Percentiles rank a stretch among this genome's conserved stretches.
Evolutionary conservation across 2,888 invertebrate genomes (phyloP).

Genomic region (Ryuthela nishihirai): DNA sequence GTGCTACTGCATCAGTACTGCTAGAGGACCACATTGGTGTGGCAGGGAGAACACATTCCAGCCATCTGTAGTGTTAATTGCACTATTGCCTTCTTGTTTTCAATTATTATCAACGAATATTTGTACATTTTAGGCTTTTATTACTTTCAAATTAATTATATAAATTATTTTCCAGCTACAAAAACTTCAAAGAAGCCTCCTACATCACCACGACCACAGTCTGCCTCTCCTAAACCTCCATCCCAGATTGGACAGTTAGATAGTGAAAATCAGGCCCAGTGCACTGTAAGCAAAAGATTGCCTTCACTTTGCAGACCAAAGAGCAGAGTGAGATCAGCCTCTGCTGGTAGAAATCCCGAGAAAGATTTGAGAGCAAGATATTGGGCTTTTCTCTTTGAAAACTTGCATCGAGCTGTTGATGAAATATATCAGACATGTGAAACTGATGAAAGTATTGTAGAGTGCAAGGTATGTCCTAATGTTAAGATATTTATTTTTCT

Average conservation of each 20-base stretch:
- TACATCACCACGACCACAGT: slow-evolving; percentile 33
- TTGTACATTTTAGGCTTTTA: background rate
- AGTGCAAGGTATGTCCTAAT: slow-evolving; percentile 65
- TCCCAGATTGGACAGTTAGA: slow-evolving; percentile 1
- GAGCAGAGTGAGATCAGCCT: slow-evolving; percentile 28
- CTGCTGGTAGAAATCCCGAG: slow-evolving; percentile 37
- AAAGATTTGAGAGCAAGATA: slow-evolving; percentile 80
- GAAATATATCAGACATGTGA: slow-evolving; percentile 96
- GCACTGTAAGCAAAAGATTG: slow-evolving; percentile 4
- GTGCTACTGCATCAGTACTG: too few species aligned
- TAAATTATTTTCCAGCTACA: slow-evolving; percentile 1
- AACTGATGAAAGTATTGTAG: slow-evolving; percentile 85
- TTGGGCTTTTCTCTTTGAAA: slow-evolving; percentile 94
- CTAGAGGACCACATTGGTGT: too few species aligned
- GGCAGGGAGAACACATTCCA: too few species aligned
- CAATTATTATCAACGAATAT: too few species aligned
- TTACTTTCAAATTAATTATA: background rate
- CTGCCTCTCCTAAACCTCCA: slow-evolving; percentile 30
- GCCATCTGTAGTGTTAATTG: too few species aligned
- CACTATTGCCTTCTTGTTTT: too few species aligned
- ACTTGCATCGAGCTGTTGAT: slow-evolving; percentile 85
- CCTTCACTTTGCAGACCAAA: slow-evolving; percentile 7
- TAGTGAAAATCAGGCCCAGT: background rate
- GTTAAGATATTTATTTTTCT: too few species aligned
- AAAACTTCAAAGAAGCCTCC: slow-evolving; percentile 26